phyloP scores from a whole-genome alignment of 2,888 invertebrate species.

The Drosophila nigricruria region DNA sequence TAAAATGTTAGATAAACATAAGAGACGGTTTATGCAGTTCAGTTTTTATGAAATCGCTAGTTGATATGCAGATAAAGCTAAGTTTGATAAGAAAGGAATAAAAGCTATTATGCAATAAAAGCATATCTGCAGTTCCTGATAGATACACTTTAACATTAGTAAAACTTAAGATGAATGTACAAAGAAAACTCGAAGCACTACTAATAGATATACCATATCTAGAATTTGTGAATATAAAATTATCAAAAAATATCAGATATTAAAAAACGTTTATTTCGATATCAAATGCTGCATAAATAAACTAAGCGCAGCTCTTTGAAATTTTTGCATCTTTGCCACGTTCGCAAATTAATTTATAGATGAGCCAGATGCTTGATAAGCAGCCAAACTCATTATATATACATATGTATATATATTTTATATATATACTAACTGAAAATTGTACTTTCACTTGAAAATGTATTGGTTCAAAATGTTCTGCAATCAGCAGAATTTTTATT shows the following conservation, averaged over 20 bases:
- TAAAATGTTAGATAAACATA: neutral
- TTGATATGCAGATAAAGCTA: neutral
- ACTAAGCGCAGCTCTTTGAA: constrained; percentile 17
- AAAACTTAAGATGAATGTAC: neutral
- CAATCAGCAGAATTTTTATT: constrained; percentile 38
- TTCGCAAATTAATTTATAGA: constrained; percentile 28
- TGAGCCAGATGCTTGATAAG: constrained; percentile 36
- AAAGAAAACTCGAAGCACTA: no score
- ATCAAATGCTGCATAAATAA: constrained; percentile 25
- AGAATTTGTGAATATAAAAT: neutral
- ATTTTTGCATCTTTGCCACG: constrained; percentile 26
- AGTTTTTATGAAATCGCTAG: neutral
- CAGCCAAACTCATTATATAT: constrained; percentile 9
- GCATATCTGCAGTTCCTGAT: no score
- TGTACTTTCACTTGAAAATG: constrained; percentile 51
- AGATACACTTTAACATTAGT: neutral
- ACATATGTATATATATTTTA: neutral
- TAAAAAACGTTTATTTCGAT: neutral
- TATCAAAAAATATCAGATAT: neutral
- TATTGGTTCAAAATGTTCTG: constrained; percentile 19
- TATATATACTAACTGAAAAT: constrained; percentile 3
- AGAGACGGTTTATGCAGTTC: constrained; percentile 7
- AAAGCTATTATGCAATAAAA: no score
- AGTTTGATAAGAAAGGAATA: neutral
- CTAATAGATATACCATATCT: no score